These are phyloP conservation scores for Drosophila triauraria DNA, from an alignment of 1,140 invertebrate genomes.

Conservation along the genomic window DNA sequence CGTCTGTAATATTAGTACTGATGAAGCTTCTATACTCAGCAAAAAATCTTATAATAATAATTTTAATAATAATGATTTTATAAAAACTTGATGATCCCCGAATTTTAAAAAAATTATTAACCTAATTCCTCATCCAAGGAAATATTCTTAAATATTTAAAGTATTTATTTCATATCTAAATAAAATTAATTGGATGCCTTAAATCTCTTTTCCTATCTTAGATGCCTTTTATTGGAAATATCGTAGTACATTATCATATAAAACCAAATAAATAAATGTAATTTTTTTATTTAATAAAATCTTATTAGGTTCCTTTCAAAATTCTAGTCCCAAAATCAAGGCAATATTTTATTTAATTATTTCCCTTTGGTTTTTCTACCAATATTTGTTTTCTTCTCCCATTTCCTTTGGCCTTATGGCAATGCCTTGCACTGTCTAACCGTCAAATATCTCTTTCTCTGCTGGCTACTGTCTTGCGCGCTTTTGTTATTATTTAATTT, in stretches of 20 bases:
- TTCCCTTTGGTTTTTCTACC: too few species aligned
- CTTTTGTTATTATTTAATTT: constrained; percentile 78
- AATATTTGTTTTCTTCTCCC: not conserved
- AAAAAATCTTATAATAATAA: too few species aligned
- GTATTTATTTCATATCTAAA: too few species aligned
- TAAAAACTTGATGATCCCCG: too few species aligned
- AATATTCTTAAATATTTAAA: not conserved
- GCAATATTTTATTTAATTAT: not conserved
- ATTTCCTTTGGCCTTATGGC: not conserved
- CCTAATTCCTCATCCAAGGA: not conserved
- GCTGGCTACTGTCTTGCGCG: constrained; percentile 73
- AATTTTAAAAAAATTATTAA: not conserved
- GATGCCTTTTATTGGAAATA: not conserved
- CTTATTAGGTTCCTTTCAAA: not conserved
- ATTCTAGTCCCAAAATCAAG: not conserved
- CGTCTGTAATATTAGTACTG: too few species aligned
- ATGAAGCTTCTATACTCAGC: too few species aligned
- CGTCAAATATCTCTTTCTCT: constrained; percentile 39
- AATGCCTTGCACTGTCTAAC: constrained; percentile 20
- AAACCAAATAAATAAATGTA: too few species aligned
- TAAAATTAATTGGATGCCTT: too few species aligned
- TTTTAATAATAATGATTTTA: too few species aligned
- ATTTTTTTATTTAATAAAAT: too few species aligned
- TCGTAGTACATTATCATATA: not conserved
- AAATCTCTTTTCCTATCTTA: not conserved